These are phyloP conservation scores for Thinocorus orbignyianus DNA, from an alignment of 2,113 vertebrate genomes.

Conservation along the genomic window DNA sequence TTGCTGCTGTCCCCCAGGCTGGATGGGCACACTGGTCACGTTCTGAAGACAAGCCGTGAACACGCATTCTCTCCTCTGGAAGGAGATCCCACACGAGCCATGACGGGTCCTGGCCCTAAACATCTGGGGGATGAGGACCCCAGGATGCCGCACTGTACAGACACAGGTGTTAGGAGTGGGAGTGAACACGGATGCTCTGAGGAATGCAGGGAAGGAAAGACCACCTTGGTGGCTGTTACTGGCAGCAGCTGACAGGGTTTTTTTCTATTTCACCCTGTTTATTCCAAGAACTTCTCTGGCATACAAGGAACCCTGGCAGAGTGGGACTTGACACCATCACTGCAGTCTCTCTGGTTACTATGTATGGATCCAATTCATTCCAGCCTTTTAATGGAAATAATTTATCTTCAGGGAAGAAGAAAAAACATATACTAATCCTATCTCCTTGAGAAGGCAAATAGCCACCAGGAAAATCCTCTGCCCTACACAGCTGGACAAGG, in stretches of 20 bases:
- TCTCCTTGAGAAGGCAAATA: not conserved
- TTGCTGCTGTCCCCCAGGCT: accelerated
- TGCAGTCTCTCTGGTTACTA: not conserved
- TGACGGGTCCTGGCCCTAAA: not conserved
- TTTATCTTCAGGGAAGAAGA: not conserved
- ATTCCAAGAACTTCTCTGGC: not conserved
- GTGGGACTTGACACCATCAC: not conserved
- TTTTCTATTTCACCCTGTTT: not conserved
- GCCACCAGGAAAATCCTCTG: not conserved
- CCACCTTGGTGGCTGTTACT: not conserved
- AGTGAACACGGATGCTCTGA: accelerated
- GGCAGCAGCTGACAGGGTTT: not conserved
- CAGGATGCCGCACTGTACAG: not conserved
- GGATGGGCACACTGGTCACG: accelerated
- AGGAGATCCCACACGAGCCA: not conserved
- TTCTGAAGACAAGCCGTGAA: not conserved
- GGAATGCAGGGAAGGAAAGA: accelerated
- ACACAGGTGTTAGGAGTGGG: accelerated
- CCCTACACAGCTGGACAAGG: not conserved
- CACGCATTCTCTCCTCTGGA: not conserved
- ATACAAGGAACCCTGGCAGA: not conserved
- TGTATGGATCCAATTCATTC: not conserved
- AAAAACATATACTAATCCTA: not conserved
- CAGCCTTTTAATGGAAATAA: not conserved
- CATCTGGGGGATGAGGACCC: accelerated